Evolutionary conservation across 2,888 invertebrate species (phyloP).

Genomic region (Sturmia bella): DNA sequence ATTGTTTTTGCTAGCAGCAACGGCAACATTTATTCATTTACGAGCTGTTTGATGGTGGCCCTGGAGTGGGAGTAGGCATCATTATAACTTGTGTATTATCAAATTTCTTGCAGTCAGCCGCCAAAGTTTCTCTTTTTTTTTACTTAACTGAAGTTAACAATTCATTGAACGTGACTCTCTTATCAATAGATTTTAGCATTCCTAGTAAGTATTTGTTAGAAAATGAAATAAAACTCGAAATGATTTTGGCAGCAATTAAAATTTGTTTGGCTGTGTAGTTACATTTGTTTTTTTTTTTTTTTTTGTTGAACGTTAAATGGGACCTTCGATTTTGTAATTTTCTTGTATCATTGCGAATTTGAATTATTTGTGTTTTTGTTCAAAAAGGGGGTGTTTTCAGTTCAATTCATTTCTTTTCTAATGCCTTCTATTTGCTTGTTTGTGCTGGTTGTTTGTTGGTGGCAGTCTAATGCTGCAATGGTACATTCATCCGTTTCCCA

Average conservation of each 20-base stretch:
- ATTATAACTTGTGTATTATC: constrained; percentile 54
- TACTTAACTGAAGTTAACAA: constrained; percentile 63
- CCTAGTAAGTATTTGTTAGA: constrained; percentile 41
- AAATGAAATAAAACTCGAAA: constrained; percentile 54
- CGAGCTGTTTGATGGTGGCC: background rate
- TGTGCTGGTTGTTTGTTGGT: constrained; percentile 11
- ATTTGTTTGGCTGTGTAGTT: constrained; percentile 52
- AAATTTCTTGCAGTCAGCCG: constrained; percentile 56
- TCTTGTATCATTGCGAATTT: constrained; percentile 42
- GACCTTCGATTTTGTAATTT: constrained; percentile 63
- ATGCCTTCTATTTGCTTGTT: background rate
- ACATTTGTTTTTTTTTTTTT: background rate
- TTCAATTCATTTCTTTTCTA: constrained; percentile 18
- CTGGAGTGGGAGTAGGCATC: constrained; percentile 25
- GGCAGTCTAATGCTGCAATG: constrained; percentile 15
- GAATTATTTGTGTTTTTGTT: constrained; percentile 45
- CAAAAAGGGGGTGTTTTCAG: constrained; percentile 51
- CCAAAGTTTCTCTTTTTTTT: constrained; percentile 54
- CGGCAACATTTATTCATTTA: constrained; percentile 36
- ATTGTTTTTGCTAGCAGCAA: constrained; percentile 72
- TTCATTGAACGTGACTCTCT: constrained; percentile 77
- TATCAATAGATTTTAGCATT: constrained; percentile 74
- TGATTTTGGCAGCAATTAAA: constrained; percentile 68
- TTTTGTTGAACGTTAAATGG: constrained; percentile 33
- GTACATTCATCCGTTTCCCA: no score